Conservation (phyloP, 2,797 vertebrate genomes). For the Gallinago nigripennis region DNA sequence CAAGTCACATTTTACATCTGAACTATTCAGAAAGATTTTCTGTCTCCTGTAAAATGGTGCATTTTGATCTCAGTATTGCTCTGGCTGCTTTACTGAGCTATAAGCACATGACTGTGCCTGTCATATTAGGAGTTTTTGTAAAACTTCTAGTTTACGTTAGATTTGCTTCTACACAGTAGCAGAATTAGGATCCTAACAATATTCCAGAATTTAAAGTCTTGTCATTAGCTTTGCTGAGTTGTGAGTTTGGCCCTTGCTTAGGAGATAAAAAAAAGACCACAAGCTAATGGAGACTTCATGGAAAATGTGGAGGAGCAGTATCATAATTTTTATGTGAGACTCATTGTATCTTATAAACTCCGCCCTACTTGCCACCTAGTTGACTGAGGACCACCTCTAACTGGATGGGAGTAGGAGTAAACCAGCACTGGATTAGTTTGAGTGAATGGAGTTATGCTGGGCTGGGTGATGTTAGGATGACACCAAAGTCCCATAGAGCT, state of each 20-base stretch:
- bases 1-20: neutral
- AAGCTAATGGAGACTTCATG: neutral
- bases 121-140: neutral
- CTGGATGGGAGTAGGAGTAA: neutral
- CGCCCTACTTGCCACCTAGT: neutral
- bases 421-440: neutral
- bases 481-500: neutral
- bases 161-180: neutral
- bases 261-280: neutral
- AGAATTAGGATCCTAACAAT: neutral
- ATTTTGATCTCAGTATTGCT: neutral
- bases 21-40: neutral
- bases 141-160: neutral
- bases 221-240: neutral
- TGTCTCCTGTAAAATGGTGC: neutral
- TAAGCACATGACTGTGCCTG: neutral
- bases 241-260: neutral
- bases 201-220: neutral
- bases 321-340: neutral
- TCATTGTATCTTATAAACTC: neutral
- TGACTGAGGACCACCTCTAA: neutral
- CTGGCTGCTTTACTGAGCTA: neutral
- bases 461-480: neutral
- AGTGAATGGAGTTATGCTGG: neutral
- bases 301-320: neutral